Conservation (phyloP, 2,888 invertebrate species). For the Agrotis segetum region DNA sequence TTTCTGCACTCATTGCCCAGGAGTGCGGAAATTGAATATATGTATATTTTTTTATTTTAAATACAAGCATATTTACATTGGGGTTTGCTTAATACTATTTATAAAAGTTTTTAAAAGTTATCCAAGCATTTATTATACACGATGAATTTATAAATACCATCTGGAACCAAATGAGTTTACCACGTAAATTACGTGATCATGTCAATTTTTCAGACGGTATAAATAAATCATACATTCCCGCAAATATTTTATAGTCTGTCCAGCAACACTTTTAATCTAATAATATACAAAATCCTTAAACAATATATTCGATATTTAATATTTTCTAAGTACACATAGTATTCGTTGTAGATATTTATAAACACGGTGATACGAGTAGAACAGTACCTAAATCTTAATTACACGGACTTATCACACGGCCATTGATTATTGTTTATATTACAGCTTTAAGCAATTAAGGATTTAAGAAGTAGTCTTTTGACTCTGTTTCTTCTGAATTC, state of each 20-base stretch:
- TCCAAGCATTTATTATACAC: constrained; percentile 27
- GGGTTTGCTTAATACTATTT: constrained; percentile 70
- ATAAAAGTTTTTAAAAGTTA: constrained; percentile 13
- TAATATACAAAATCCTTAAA: constrained; percentile 47
- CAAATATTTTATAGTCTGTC: constrained; percentile 73
- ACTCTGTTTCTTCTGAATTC: constrained; percentile 6
- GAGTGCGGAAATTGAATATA: constrained; percentile 82
- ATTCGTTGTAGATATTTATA: constrained; percentile 52
- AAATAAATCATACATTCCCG: constrained; percentile 45
- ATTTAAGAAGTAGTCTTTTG: constrained; percentile 12
- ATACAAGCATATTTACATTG: constrained; percentile 66
- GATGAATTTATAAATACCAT: constrained; percentile 45
- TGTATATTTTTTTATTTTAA: constrained; percentile 14
- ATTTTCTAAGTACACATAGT: constrained; percentile 16
- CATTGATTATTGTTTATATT: background rate
- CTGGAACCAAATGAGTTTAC: constrained; percentile 9
- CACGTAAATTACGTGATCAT: constrained; percentile 21
- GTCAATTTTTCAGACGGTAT: constrained; percentile 30
- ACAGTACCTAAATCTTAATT: background rate
- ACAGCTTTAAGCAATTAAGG: constrained; percentile 2
- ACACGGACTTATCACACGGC: background rate
- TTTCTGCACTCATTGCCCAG: constrained; percentile 88
- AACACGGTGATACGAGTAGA: constrained; percentile 38
- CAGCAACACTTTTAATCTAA: constrained; percentile 68
- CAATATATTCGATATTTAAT: background rate